phyloP scores from a whole-genome alignment of 1,140 invertebrate species.

The Ceratosolen solmsi region DNA sequence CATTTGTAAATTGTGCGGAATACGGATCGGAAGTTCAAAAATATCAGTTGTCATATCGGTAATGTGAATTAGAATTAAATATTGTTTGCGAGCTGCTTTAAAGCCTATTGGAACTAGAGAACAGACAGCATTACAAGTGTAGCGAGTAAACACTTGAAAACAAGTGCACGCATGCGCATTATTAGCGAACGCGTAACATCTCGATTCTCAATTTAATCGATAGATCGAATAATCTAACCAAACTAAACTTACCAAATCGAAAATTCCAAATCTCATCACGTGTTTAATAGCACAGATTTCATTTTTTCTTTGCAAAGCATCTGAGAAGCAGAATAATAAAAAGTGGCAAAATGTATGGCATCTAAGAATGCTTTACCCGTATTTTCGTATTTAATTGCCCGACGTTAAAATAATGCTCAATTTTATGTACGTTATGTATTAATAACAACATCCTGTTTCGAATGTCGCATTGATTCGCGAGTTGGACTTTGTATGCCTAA shows the following conservation, averaged over 20 bases:
- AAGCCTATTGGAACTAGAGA: no score
- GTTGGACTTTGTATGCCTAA: not conserved
- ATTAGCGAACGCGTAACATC: not conserved
- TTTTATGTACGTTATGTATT: not conserved
- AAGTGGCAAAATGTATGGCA: not conserved
- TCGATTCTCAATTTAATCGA: not conserved
- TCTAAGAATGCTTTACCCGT: no score
- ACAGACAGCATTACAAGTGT: no score
- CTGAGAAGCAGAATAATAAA: not conserved
- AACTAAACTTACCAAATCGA: not conserved
- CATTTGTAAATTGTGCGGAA: no score
- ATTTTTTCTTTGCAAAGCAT: not conserved
- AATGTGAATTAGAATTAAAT: no score
- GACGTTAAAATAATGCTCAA: no score
- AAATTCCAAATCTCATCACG: not conserved
- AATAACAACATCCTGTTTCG: not conserved
- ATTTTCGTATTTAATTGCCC: no score
- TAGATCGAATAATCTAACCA: constrained; percentile 13
- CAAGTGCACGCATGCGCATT: not conserved
- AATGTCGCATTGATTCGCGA: not conserved
- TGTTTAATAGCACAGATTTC: not conserved
- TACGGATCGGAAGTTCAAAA: no score
- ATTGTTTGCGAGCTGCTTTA: no score
- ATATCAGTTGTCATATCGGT: no score
- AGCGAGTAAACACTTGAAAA: not conserved